Base-by-base conservation (phyloP, 2,888 invertebrate species). In the Argyresthia albistria region DNA sequence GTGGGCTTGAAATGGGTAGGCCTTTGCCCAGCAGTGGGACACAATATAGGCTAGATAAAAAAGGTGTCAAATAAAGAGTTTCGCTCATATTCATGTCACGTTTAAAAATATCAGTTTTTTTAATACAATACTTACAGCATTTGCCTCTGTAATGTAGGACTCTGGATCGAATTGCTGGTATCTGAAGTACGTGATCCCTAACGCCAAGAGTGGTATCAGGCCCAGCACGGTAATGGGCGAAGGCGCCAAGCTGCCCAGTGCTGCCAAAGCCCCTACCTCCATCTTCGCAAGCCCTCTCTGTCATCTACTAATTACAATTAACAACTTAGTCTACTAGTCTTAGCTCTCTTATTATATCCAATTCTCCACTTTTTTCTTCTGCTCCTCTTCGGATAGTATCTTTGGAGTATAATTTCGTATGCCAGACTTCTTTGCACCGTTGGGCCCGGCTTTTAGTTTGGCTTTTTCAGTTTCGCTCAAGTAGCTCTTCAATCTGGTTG, bases 91-190 rank as follows among this genome's bases (percentile, higher is more conserved):
- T n/a, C n/a, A n/a, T n/a, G n/a, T n/a, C n/a, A n/a, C n/a, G n/a
- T n/a, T n/a, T n/a, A n/a, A n/a, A n/a, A n/a, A n/a, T n/a, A n/a
- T n/a, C n/a, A n/a, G n/a, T n/a, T n/a, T n/a, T n/a, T n/a, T n/a
- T n/a, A 25, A 25, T 25, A 39, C 10, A n/a, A 51, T 56, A 88
- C 90, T 90, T 83, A 95, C 95, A 86, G 90, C 84, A 76, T 88
- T 88, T 56, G 91, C 89, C 73, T 95, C 92, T 61, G 89, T 88
- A 54, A 93, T 91, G 70, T 92, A 92, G 35, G 92, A 91, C 79
- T 96, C 96, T 56, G 96, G 96, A 81, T 96, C 96, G 66, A 91
- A 89, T 67, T 90, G 91, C 73, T 93, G 90, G 86, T 96, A 96
- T 68, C 93, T 90, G 88, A 93, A 93, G 75, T 92, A 93, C 64